Conservation (phyloP, 2,888 invertebrate species). For the Ormia ochracea region DNA sequence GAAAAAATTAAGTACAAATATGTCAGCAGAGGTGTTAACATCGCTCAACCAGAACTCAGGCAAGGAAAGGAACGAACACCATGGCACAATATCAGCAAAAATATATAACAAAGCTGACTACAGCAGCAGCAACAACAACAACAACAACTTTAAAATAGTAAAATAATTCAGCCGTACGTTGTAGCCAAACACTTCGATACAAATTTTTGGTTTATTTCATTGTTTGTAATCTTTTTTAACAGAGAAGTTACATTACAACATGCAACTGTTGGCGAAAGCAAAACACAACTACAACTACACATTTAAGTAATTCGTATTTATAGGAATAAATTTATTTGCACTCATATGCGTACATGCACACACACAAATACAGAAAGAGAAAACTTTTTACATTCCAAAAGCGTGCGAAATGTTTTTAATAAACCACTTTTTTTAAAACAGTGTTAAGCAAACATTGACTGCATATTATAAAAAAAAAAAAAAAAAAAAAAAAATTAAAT, state of each 20-base stretch:
- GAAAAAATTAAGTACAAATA: conserved; percentile 62
- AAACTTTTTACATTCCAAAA: background rate
- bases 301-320: background rate
- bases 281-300: background rate
- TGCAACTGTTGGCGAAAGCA: conserved; percentile 33
- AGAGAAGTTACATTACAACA: conserved; percentile 51
- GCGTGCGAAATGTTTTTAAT: conserved; percentile 12
- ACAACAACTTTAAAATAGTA: conserved; percentile 9
- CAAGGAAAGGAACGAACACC: conserved; percentile 47
- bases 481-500: too few species aligned
- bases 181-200: conserved; percentile 45
- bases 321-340: background rate
- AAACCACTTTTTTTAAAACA: conserved; percentile 16
- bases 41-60: conserved; percentile 39
- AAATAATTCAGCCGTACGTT: conserved; percentile 49
- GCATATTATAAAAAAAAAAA: too few species aligned
- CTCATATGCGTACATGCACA: background rate
- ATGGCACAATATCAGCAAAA: conserved; percentile 13
- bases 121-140: conserved; percentile 3
- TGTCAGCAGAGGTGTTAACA: conserved; percentile 62
- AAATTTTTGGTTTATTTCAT: conserved; percentile 25
- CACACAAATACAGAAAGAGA: too few species aligned
- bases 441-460: too few species aligned
- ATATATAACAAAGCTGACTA: background rate
- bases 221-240: conserved; percentile 31